Evolutionary conservation across 2,888 invertebrate species (phyloP).

Genomic region (Heteropelma amictum): DNA sequence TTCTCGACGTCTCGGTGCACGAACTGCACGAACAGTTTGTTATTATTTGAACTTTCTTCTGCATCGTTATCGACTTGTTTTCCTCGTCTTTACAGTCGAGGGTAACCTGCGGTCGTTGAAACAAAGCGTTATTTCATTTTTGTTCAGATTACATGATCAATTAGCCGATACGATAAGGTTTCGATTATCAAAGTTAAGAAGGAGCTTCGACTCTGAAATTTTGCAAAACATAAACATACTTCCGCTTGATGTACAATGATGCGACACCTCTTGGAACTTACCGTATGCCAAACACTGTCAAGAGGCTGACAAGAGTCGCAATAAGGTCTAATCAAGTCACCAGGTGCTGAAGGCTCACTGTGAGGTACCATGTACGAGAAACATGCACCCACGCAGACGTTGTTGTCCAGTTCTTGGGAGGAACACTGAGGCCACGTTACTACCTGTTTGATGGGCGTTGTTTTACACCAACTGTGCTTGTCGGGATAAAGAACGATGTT

Average conservation of each 20-base stretch:
- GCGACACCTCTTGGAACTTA: conserved; percentile 70
- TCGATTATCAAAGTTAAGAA: background rate
- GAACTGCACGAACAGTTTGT: conserved; percentile 84
- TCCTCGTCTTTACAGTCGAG: conserved; percentile 81
- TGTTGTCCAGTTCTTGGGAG: conserved; percentile 84
- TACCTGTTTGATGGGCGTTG: conserved; percentile 84
- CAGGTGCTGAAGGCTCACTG: conserved; percentile 84
- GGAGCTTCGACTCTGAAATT: no score
- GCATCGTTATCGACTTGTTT: conserved; percentile 79
- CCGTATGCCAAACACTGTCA: conserved; percentile 83
- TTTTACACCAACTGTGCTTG: conserved; percentile 85
- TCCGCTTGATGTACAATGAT: background rate
- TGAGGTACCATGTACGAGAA: conserved; percentile 85
- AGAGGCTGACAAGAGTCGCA: conserved; percentile 86
- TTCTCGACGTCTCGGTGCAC: conserved; percentile 79
- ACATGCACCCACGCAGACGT: conserved; percentile 86
- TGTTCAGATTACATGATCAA: background rate
- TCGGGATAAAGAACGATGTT: conserved; percentile 85
- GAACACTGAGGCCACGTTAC: conserved; percentile 83
- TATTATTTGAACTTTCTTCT: conserved; percentile 83
- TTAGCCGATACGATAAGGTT: background rate
- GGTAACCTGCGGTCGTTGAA: conserved; percentile 78
- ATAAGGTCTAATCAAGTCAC: conserved; percentile 82
- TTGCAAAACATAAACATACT: no score
- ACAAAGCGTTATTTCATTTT: background rate